Conservation (phyloP, 2,113 vertebrate genomes). For the Seriola aureovittata region DNA sequence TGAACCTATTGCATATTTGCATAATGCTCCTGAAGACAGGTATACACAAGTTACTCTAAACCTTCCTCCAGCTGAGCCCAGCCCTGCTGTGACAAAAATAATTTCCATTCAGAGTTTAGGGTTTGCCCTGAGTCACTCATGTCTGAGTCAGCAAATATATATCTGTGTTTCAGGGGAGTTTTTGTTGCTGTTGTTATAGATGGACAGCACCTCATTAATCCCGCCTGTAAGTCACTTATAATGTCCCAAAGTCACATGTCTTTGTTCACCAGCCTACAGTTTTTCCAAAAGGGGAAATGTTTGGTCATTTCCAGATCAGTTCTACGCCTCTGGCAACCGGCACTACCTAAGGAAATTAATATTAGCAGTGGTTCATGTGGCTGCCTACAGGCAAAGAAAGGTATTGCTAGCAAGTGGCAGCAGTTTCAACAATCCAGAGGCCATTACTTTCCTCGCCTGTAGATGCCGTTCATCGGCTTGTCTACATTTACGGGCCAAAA, state of each 20-base stretch:
- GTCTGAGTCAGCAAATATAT: neutral
- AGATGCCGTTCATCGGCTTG: no score
- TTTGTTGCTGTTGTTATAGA: neutral
- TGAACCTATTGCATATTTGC: neutral
- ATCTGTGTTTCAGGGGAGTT: neutral
- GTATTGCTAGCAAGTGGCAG: neutral
- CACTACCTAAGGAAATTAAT: neutral
- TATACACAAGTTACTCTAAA: neutral
- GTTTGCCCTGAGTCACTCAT: neutral
- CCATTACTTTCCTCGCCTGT: no score
- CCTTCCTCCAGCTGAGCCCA: neutral
- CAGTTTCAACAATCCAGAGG: neutral
- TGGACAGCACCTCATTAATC: neutral
- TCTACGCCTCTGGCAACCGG: neutral
- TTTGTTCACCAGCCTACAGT: neutral
- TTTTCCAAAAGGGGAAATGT: neutral
- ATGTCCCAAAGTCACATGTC: neutral
- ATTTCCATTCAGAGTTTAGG: neutral
- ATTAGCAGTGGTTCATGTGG: neutral
- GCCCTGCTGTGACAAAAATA: neutral
- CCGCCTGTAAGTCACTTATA: neutral
- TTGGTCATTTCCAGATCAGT: neutral
- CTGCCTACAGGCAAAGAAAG: neutral
- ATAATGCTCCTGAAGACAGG: neutral
- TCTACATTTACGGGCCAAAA: neutral